Conservation (phyloP, 2,888 invertebrate genomes). For the Hyles lineata region DNA sequence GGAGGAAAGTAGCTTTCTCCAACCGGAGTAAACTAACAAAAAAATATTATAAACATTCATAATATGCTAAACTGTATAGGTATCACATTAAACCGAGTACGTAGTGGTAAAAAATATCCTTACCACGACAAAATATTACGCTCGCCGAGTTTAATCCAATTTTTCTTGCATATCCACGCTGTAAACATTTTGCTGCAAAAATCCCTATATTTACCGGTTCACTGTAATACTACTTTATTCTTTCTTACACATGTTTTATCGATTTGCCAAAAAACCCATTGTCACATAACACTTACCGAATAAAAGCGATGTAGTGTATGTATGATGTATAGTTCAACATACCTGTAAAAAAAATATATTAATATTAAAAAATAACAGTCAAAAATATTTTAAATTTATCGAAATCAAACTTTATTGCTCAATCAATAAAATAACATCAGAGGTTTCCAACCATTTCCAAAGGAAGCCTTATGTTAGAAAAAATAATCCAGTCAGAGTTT, state of each 20-base stretch:
- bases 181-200: neutral
- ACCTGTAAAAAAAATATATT: constrained; percentile 4
- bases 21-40: neutral
- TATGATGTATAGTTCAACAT: neutral
- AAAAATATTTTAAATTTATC: neutral
- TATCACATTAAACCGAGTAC: constrained; percentile 3
- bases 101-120: neutral
- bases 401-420: neutral
- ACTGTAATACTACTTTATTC: neutral
- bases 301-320: neutral
- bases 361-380: neutral
- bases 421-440: neutral
- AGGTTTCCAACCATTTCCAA: neutral
- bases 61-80: neutral
- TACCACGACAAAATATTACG: constrained; percentile 12
- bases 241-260: neutral
- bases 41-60: neutral
- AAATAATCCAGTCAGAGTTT: neutral
- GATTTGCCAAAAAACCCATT: neutral
- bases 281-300: neutral
- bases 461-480: neutral
- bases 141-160: constrained; percentile 32
- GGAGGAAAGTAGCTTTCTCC: neutral
- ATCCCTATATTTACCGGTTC: neutral
- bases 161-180: constrained; percentile 20